Base-by-base conservation (phyloP, 2,888 invertebrate species). In the Ophonus ardosiacus region DNA sequence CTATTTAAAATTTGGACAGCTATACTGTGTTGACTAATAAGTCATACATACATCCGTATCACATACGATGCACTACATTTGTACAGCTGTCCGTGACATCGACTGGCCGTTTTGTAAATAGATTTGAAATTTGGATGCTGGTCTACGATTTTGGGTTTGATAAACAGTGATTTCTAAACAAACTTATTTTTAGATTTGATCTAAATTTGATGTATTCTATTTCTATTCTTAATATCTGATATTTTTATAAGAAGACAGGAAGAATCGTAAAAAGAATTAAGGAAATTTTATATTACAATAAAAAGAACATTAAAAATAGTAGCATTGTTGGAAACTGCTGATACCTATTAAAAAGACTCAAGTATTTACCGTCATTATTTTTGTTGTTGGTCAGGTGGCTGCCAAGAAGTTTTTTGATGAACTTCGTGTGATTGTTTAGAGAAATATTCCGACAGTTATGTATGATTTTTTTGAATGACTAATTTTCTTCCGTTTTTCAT, bases 101-200 rank as follows among this genome's bases (percentile, higher is more conserved):
- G n/a, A 24, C 15, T 43, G 68, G 68, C 40, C 13, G 65, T 10
- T 43, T 78, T 83, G 78, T 78, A 84, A 78, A 78, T 84, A 84
- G 78, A 84, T 43, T 59, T 61, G 57, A 74, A 82, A 76, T 84
- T 65, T 57, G 65, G 65, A 65, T 51, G 65, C 78, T 57, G 13
- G 43, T 51, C 43, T 51, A 21, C 21, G 65, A 40, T 65, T 78
- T 84, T 51, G 65, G 57, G 21, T 84, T 84, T 40, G 38, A 51
- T 65, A 61, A 76, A 78, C 84, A 78, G 84, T 43, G 84, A 63
- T 21, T n/a, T 59, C 63, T 24, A 84, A 84, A 78, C 78, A 63
- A 51, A 38, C 2, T 0, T 65, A 81, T 63, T 63, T 65, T n/a
- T 81, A 63, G 40, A 43, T 40, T 31, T 4, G 15, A 15, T 10